A percentile compares a stretch with the other conserved stretches of the same genome.
These are phyloP conservation scores for Pachydiplax longipennis DNA, from an alignment of 2,888 invertebrate genomes.

Conservation along the genomic window DNA sequence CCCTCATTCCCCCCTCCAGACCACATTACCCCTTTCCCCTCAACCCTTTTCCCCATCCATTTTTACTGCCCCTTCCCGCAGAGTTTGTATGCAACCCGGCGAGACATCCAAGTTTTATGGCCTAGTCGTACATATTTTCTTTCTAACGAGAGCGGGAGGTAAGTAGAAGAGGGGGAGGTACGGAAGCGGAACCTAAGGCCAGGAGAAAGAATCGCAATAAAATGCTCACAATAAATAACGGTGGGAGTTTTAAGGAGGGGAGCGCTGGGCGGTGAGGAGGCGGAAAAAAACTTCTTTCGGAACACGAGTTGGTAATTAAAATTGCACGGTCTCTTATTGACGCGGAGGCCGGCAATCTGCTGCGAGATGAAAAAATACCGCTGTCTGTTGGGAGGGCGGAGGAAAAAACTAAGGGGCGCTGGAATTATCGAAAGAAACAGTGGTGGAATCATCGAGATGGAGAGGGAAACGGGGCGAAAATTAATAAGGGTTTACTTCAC, in stretches of 20 bases:
- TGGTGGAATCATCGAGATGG: neutral
- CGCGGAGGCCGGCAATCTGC: constrained; percentile 22
- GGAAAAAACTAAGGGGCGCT: neutral
- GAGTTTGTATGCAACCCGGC: constrained; percentile 34
- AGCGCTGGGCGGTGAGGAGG: neutral
- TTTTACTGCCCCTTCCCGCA: constrained; percentile 38
- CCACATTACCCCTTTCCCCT: neutral
- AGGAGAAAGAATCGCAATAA: neutral
- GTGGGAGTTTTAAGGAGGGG: neutral
- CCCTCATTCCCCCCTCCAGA: neutral
- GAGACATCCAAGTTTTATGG: constrained; percentile 44
- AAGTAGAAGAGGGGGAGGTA: neutral
- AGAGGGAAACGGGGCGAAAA: neutral
- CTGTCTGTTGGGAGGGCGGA: neutral
- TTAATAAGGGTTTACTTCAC: constrained; percentile 11
- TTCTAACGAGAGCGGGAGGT: neutral
- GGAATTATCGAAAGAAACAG: neutral
- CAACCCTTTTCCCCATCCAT: neutral
- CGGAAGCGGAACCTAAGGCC: neutral
- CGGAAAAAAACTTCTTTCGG: neutral
- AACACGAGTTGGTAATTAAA: constrained; percentile 30
- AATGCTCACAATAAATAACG: constrained; percentile 38
- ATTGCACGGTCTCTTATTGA: neutral
- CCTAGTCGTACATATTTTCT: constrained; percentile 20
- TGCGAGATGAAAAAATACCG: neutral